A percentile compares a stretch with the other conserved stretches of the same genome.
phyloP scores from a whole-genome alignment of 2,888 invertebrate genomes.

The Eremobia ochroleuca region DNA sequence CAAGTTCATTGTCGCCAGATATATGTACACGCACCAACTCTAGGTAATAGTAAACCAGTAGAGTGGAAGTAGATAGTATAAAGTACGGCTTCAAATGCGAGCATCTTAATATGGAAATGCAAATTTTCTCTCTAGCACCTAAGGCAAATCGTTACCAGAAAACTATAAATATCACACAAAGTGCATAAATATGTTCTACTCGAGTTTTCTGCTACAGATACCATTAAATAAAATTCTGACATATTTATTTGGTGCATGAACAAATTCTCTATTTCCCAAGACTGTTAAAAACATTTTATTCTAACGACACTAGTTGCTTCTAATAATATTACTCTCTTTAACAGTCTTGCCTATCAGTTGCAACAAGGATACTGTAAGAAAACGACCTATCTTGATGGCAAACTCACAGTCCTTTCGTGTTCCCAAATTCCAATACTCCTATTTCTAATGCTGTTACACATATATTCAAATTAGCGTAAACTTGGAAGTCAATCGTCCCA shows the following conservation, averaged over 20 bases:
- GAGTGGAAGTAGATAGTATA: conserved; percentile 37
- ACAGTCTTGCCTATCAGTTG: background rate
- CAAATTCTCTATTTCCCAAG: conserved; percentile 30
- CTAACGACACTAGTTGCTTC: conserved; percentile 15
- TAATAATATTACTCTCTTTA: background rate
- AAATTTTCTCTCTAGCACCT: conserved; percentile 53
- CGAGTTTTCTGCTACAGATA: conserved; percentile 51
- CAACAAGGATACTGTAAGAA: background rate
- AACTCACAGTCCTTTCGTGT: background rate
- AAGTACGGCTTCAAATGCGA: conserved; percentile 49
- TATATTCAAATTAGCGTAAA: background rate
- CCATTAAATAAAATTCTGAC: conserved; percentile 48
- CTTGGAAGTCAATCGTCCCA: conserved; percentile 4
- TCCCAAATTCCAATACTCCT: background rate
- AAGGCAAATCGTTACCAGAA: conserved; percentile 49
- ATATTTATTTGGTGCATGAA: conserved; percentile 47
- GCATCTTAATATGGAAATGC: conserved; percentile 61
- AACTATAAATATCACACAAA: conserved; percentile 43
- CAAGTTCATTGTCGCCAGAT: conserved; percentile 60
- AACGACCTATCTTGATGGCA: background rate
- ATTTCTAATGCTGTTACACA: background rate
- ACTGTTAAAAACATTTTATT: conserved; percentile 15
- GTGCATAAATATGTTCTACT: conserved; percentile 43
- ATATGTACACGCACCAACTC: conserved; percentile 55
- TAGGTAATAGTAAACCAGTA: conserved; percentile 16